Conservation (phyloP, 2,888 invertebrate species). For the Lacanobia wlatinum region DNA sequence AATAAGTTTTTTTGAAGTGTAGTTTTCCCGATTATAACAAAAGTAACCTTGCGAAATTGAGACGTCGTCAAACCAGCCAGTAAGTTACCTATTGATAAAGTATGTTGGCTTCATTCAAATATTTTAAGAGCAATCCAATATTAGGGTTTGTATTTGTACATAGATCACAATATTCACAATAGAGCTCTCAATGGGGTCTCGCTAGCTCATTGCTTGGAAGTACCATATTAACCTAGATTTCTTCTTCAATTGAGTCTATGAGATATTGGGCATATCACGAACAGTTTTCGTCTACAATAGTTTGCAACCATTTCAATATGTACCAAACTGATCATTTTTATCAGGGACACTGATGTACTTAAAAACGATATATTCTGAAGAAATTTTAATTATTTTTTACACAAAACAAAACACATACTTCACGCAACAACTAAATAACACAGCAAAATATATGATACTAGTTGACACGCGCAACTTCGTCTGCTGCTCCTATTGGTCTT, state of each 20-base stretch:
- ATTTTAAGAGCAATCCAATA: constrained; percentile 15
- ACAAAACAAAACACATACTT: too few relatives aligned
- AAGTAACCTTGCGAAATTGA: background rate
- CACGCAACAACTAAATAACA: too few relatives aligned
- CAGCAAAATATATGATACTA: too few relatives aligned
- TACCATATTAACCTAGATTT: constrained; percentile 52
- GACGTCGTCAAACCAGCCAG: background rate
- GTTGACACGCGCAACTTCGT: too few relatives aligned
- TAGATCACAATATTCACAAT: constrained; percentile 41
- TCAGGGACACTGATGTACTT: background rate
- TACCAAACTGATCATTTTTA: too few relatives aligned
- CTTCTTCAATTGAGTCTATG: constrained; percentile 27
- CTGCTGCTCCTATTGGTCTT: too few relatives aligned
- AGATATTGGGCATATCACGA: background rate
- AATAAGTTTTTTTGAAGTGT: background rate
- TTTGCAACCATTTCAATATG: background rate
- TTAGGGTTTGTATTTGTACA: too few relatives aligned
- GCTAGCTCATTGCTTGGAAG: constrained; percentile 36
- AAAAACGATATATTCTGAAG: too few relatives aligned
- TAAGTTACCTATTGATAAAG: constrained; percentile 1
- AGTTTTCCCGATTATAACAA: background rate
- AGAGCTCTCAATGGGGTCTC: constrained; percentile 27
- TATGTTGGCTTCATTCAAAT: background rate
- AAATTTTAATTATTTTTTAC: too few relatives aligned
- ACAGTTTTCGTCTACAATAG: background rate